Evolutionary conservation across 1,140 invertebrate genomes (phyloP).

Genomic region (Oncopodura yosiiana): DNA sequence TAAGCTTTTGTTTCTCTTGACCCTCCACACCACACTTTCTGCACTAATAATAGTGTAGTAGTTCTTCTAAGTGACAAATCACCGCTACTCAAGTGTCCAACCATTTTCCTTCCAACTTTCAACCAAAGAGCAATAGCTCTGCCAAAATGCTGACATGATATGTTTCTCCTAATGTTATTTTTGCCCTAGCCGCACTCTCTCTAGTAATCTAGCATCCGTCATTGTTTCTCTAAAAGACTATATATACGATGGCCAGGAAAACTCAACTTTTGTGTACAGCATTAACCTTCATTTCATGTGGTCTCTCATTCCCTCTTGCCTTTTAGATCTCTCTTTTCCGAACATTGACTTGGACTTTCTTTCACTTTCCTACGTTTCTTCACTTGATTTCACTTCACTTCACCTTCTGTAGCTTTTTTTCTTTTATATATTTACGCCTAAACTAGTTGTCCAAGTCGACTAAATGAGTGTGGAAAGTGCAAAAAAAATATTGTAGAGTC

Average conservation of each 20-base stretch:
- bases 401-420: too few relatives aligned
- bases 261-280: too few relatives aligned
- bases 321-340: not conserved
- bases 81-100: constrained; percentile 21
- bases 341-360: not conserved
- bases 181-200: constrained; percentile 1
- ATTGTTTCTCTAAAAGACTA: constrained; percentile 22
- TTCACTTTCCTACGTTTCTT: not conserved
- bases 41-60: too few relatives aligned
- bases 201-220: constrained; percentile 25
- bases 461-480: not conserved
- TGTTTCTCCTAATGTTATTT: constrained; percentile 23
- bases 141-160: constrained; percentile 34
- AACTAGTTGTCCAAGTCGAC: too few relatives aligned
- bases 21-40: too few relatives aligned
- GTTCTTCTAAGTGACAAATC: constrained; percentile 27
- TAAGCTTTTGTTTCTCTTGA: too few relatives aligned
- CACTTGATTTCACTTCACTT: too few relatives aligned
- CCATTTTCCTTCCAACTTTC: constrained; percentile 17
- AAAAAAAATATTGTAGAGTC: not conserved
- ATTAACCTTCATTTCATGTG: too few relatives aligned
- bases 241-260: too few relatives aligned
- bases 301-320: not conserved
- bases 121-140: not conserved
- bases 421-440: too few relatives aligned